Percentiles rank a stretch among this genome's conserved stretches.
These are phyloP conservation scores for Myotis daubentonii DNA, from an alignment of 2,797 vertebrate species.

Conservation along the genomic window DNA sequence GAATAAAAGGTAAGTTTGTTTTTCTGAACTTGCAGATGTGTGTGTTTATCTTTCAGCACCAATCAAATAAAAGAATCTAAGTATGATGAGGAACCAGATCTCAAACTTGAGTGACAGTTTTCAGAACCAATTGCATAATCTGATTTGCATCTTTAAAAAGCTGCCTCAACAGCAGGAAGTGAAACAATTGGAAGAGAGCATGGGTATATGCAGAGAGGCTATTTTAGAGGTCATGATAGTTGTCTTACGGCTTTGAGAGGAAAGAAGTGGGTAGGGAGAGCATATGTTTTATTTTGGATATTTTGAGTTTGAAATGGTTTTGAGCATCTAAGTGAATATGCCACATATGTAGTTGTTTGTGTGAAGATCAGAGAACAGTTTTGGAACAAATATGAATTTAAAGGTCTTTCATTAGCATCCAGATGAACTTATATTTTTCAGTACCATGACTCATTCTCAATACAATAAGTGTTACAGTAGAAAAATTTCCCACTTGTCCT, in stretches of 20 bases:
- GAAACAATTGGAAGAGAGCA: background rate
- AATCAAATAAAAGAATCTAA: conserved; percentile 1
- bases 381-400: background rate
- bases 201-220: background rate
- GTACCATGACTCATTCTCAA: background rate
- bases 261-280: background rate
- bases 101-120: background rate
- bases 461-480: background rate
- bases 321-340: background rate
- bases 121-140: background rate
- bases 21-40: background rate
- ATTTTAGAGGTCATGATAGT: background rate
- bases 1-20: background rate
- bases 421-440: conserved; percentile 19
- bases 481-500: background rate
- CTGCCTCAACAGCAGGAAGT: background rate
- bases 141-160: background rate
- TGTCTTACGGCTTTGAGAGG: background rate
- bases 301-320: conserved; percentile 8
- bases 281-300: background rate
- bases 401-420: background rate
- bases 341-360: background rate
- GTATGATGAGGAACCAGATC: background rate
- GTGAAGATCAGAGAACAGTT: background rate
- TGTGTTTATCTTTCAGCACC: background rate